phyloP scores from a whole-genome alignment of 2,797 vertebrate genomes.

The Brachyalestes nurse region DNA sequence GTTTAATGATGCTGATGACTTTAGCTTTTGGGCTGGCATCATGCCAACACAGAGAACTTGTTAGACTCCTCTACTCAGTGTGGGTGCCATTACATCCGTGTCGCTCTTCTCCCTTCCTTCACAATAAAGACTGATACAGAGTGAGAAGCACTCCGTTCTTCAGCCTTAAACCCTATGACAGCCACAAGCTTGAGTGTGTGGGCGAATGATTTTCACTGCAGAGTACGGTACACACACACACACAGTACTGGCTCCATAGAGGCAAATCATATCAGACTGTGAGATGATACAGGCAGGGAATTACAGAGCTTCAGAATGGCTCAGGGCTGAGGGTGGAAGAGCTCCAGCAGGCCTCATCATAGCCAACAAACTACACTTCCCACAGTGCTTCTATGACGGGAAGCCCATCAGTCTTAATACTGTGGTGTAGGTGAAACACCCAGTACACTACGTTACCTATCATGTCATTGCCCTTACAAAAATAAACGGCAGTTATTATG shows the following conservation, averaged over 20 bases:
- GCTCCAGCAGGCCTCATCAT: not conserved
- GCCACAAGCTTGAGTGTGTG: constrained; percentile 26
- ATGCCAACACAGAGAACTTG: constrained; percentile 6
- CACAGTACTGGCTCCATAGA: constrained; percentile 15
- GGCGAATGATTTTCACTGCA: constrained; percentile 11
- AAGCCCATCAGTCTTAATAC: constrained; percentile 26
- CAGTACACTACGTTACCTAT: not conserved
- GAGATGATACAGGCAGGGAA: constrained; percentile 37
- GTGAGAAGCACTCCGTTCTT: constrained; percentile 16
- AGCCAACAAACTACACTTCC: constrained; percentile 25
- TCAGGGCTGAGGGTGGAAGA: constrained; percentile 27
- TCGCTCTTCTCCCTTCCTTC: not conserved
- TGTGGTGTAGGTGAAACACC: constrained; percentile 24
- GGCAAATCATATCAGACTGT: constrained; percentile 36
- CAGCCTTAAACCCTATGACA: constrained; percentile 6
- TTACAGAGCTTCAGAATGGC: constrained; percentile 25
- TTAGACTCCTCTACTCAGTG: not conserved
- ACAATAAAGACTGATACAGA: constrained; percentile 4
- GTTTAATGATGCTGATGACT: constrained; percentile 11
- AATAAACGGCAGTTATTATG: not conserved
- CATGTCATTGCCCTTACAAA: not conserved
- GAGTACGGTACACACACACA: constrained; percentile 4
- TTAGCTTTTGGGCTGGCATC: not conserved
- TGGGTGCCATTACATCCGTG: not conserved
- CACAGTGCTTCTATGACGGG: constrained; percentile 40